These are phyloP conservation scores for Cyprinus carpio DNA, from an alignment of 2,113 vertebrate species.

Conservation along the genomic window DNA sequence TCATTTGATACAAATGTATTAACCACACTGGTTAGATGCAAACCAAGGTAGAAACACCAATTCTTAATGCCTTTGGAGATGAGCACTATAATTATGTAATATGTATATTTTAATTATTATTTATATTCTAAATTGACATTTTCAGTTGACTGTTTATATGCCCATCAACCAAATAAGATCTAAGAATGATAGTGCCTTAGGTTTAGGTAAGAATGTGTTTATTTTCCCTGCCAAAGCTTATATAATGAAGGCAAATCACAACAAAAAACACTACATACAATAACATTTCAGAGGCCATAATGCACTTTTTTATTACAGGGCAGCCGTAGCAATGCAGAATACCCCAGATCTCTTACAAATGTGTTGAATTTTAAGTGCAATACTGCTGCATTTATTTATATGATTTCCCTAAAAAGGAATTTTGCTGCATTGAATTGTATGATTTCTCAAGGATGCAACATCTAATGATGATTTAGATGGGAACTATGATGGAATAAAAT, in stretches of 20 bases:
- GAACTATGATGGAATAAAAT: constrained; percentile 34
- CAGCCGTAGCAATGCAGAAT: constrained; percentile 34
- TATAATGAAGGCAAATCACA: constrained; percentile 19
- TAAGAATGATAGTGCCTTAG: background rate
- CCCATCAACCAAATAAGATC: background rate
- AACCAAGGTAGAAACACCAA: background rate
- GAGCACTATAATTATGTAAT: background rate
- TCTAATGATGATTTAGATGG: constrained; percentile 16
- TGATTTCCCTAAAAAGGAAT: constrained; percentile 33
- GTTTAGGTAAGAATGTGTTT: constrained; percentile 8
- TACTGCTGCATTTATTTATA: constrained; percentile 48
- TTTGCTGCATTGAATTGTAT: constrained; percentile 35
- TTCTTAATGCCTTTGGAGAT: background rate
- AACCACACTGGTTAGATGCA: background rate
- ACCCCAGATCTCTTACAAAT: constrained; percentile 42
- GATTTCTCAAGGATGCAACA: constrained; percentile 22
- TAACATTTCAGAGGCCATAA: constrained; percentile 7
- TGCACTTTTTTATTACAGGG: background rate
- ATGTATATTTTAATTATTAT: background rate
- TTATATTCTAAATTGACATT: constrained; percentile 1
- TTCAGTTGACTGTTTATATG: constrained; percentile 7
- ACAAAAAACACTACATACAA: background rate
- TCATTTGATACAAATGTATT: constrained; percentile 1
- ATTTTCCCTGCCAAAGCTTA: constrained; percentile 31
- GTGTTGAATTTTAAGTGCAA: constrained; percentile 37